phyloP scores from a whole-genome alignment of 2,888 invertebrate species.

The Caenorhabditis sp. region DNA sequence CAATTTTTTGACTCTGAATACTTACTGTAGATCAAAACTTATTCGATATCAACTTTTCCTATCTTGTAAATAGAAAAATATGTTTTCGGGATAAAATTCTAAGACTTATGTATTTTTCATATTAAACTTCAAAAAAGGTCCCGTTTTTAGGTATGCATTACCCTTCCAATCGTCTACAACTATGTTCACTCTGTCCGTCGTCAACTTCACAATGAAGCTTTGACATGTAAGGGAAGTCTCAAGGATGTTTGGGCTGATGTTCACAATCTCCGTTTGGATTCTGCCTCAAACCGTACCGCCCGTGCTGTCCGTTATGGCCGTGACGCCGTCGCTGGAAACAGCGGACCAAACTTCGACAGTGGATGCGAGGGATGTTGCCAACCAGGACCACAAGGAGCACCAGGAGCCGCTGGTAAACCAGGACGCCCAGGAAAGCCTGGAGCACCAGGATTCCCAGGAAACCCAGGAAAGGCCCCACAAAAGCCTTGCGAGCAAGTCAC shows the following conservation, averaged over 20 bases:
- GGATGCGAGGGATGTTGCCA: slow-evolving; percentile 55
- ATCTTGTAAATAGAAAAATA: no score
- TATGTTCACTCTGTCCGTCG: slow-evolving; percentile 53
- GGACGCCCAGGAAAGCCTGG: slow-evolving; percentile 56
- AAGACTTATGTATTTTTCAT: not conserved
- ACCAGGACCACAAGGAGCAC: slow-evolving; percentile 47
- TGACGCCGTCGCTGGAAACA: slow-evolving; percentile 23
- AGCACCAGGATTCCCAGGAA: slow-evolving; percentile 62
- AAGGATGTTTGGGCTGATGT: slow-evolving; percentile 63
- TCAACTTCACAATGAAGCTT: slow-evolving; percentile 50
- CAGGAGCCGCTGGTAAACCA: slow-evolving; percentile 45
- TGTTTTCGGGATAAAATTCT: no score
- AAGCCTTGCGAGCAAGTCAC: slow-evolving; percentile 62
- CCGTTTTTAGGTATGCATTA: slow-evolving; percentile 47
- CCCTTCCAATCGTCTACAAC: slow-evolving; percentile 58
- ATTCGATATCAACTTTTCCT: not conserved
- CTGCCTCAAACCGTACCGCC: slow-evolving; percentile 52
- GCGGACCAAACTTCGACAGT: slow-evolving; percentile 47
- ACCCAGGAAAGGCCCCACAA: slow-evolving; percentile 58
- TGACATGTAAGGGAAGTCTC: slow-evolving; percentile 55
- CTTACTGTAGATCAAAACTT: no score
- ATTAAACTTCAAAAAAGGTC: not conserved
- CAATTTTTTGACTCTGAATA: no score
- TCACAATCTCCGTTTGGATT: slow-evolving; percentile 50
- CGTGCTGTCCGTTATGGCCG: slow-evolving; percentile 50